A percentile compares a stretch with the other conserved stretches of the same genome.
Conservation (phyloP, 2,797 vertebrate genomes). For the Clarias platycephalus region DNA sequence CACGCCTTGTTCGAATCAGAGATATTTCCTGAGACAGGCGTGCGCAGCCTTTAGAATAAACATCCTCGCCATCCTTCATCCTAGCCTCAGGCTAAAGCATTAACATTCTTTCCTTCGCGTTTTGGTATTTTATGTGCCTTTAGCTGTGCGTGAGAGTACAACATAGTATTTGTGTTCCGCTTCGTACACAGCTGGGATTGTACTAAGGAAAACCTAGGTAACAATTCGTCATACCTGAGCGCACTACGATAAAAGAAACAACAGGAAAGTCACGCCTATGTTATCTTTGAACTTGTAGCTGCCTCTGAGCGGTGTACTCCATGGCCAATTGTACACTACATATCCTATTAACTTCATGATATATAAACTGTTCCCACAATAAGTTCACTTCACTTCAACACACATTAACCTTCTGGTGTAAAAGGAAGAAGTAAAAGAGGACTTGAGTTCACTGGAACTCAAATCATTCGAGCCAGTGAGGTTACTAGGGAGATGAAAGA, state of each 20-base stretch:
- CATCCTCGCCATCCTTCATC: slow-evolving; percentile 38
- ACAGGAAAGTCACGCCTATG: neutral
- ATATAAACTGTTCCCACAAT: slow-evolving; percentile 1
- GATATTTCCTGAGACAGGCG: slow-evolving; percentile 42
- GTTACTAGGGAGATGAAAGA: slow-evolving; percentile 30
- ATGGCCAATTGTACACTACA: neutral
- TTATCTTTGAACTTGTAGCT: neutral
- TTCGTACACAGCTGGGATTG: slow-evolving; percentile 30
- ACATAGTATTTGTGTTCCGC: slow-evolving; percentile 2
- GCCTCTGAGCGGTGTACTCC: neutral
- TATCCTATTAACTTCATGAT: neutral
- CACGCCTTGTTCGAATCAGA: slow-evolving; percentile 43
- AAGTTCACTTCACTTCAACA: slow-evolving; percentile 16
- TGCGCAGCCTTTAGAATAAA: slow-evolving; percentile 40
- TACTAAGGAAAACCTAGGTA: slow-evolving; percentile 2
- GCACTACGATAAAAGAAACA: neutral
- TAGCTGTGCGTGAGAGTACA: slow-evolving; percentile 26
- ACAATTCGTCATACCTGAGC: neutral
- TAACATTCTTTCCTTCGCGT: slow-evolving; percentile 34
- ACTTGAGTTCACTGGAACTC: slow-evolving; percentile 12
- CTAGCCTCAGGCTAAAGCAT: slow-evolving; percentile 17
- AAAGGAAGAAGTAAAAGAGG: slow-evolving; percentile 15
- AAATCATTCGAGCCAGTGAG: slow-evolving; percentile 17
- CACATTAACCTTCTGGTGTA: slow-evolving; percentile 1
- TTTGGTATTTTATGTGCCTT: slow-evolving; percentile 11